phyloP scores from a whole-genome alignment of 64 coral and sea anemone genomes.

The Pachyseris speciosa region DNA sequence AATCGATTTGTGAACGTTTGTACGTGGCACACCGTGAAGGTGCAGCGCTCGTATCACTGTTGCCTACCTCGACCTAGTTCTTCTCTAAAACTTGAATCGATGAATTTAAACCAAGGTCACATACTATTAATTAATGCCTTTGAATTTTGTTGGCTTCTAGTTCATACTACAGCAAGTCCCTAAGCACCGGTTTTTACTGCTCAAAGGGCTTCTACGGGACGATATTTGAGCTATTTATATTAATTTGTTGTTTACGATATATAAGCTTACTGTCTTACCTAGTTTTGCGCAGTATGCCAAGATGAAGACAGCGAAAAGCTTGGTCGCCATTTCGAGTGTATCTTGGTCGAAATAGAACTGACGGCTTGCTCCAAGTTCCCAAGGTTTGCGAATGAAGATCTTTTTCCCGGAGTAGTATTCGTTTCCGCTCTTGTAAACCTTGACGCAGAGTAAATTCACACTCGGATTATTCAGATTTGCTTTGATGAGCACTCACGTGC shows the following conservation, averaged over 20 bases:
- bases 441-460: conserved; percentile 15
- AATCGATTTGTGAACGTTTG: too few relatives aligned
- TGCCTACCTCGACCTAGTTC: too few relatives aligned
- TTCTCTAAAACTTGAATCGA: too few relatives aligned
- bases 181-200: too few relatives aligned
- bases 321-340: background rate
- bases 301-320: background rate
- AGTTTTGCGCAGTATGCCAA: background rate
- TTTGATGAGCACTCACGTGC: background rate
- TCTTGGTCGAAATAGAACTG: background rate
- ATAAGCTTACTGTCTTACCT: background rate
- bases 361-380: background rate
- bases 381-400: background rate
- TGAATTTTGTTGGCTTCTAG: too few relatives aligned
- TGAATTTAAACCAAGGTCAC: too few relatives aligned
- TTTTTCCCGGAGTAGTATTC: background rate
- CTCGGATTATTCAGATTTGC: background rate
- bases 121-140: too few relatives aligned
- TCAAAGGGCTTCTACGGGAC: background rate
- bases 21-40: too few relatives aligned
- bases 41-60: too few relatives aligned
- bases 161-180: too few relatives aligned
- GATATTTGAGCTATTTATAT: background rate
- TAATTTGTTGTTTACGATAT: background rate
- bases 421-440: background rate